Conservation (phyloP, 2,888 invertebrate species). For the Macrophya alboannulata region DNA sequence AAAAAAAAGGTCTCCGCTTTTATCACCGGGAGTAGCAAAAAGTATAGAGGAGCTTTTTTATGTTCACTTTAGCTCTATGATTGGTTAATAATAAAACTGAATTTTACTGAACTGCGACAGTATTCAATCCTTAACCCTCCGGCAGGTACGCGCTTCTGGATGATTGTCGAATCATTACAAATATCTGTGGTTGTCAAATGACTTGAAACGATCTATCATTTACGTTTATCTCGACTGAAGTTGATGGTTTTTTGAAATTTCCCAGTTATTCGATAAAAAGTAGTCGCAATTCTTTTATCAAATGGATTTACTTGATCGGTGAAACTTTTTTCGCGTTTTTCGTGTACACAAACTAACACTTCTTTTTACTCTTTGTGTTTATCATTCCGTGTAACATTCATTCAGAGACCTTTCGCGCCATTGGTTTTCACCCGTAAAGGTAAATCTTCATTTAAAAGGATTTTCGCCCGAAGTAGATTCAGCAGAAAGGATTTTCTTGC, state of each 20-base stretch:
- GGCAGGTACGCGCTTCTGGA: not conserved
- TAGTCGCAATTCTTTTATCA: not conserved
- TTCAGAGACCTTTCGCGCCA: conserved; percentile 2
- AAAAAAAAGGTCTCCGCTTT: not conserved
- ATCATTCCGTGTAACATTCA: conserved; percentile 22
- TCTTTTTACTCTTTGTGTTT: not conserved
- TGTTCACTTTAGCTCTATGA: not conserved
- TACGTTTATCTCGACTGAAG: not conserved
- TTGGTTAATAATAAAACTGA: not conserved
- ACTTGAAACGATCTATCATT: not conserved
- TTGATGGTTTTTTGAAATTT: not conserved
- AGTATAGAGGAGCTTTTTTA: not conserved
- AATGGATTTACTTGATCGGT: not conserved
- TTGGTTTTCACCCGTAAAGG: conserved; percentile 1
- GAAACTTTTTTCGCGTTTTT: not conserved
- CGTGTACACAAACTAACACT: not conserved
- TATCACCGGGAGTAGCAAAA: not conserved
- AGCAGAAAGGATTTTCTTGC: conserved; percentile 30
- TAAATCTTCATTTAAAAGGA: conserved; percentile 39
- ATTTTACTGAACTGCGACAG: not conserved
- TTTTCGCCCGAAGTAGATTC: conserved; percentile 30
- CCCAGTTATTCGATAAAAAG: not conserved
- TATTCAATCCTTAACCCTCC: not conserved
- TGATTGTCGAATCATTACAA: not conserved
- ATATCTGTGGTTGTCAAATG: not conserved